A percentile compares a stretch with the other conserved stretches of the same genome.
Evolutionary conservation across 2,113 vertebrate genomes (phyloP).

Genomic region (Otolemur garnettii): DNA sequence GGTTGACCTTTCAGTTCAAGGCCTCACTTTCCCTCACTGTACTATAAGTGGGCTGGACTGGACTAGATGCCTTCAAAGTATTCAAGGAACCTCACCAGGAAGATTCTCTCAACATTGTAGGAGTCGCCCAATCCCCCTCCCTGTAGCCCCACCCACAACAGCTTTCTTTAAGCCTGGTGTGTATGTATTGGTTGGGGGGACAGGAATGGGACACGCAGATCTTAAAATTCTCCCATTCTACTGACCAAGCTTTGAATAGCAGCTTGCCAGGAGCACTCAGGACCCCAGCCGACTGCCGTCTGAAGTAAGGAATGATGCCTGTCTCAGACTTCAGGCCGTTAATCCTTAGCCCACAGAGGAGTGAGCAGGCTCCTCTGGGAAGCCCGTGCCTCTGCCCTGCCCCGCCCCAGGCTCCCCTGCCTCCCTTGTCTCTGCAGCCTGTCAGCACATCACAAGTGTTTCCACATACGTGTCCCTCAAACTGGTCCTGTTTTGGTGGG

Average conservation of each 20-base stretch:
- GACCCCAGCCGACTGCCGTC: accelerated
- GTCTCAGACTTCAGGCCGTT: accelerated
- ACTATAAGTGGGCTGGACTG: background rate
- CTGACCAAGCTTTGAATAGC: too few species aligned
- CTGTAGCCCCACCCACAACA: background rate
- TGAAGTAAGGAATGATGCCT: background rate
- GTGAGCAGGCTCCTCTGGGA: background rate
- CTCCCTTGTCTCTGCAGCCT: background rate
- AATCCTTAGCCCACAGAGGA: too few species aligned
- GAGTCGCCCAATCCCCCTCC: background rate
- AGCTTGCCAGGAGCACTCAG: background rate
- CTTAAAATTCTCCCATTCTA: background rate
- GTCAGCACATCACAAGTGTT: background rate
- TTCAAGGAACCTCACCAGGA: background rate
- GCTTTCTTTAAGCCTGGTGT: background rate
- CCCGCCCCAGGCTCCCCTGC: too few species aligned
- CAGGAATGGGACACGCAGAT: too few species aligned
- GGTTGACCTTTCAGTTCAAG: background rate
- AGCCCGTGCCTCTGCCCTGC: background rate
- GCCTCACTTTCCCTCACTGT: background rate
- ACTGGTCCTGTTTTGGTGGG: background rate
- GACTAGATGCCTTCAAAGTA: background rate
- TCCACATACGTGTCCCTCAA: background rate
- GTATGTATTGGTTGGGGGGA: accelerated
- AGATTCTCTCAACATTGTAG: background rate